Evolutionary conservation across 2,797 vertebrate genomes (phyloP).

Genomic region (Acropternis orthonyx): DNA sequence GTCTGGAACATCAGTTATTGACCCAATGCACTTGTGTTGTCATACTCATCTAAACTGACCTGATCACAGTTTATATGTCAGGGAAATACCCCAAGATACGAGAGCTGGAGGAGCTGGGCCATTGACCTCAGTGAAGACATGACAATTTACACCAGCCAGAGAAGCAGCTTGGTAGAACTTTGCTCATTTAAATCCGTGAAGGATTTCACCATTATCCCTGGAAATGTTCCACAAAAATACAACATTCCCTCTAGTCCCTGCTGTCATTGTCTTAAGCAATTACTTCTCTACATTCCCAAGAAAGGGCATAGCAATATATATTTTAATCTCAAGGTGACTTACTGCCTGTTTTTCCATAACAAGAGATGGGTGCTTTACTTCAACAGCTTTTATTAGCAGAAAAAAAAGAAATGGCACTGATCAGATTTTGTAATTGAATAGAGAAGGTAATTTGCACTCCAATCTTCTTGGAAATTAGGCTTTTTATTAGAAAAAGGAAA

Average conservation of each 20-base stretch:
- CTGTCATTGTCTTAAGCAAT: conserved; percentile 3
- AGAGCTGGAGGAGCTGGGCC: not conserved
- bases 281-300: not conserved
- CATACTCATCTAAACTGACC: not conserved
- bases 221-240: not conserved
- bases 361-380: conserved; percentile 24
- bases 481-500: conserved; percentile 47
- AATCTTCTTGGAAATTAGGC: conserved; percentile 22
- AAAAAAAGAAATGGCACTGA: conserved; percentile 13
- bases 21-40: not conserved
- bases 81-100: not conserved
- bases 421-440: conserved; percentile 33
- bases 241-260: not conserved
- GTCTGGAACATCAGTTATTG: not conserved
- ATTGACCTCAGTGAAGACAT: not conserved
- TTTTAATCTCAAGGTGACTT: conserved; percentile 65
- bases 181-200: not conserved
- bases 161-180: not conserved
- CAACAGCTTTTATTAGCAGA: conserved; percentile 24
- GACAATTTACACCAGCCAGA: not conserved
- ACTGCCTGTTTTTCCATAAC: not conserved
- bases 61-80: not conserved
- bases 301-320: not conserved
- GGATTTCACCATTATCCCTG: not conserved
- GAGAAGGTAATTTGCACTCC: conserved; percentile 37